These are phyloP conservation scores for Ciconia stormi DNA, from an alignment of 2,113 vertebrate species.

Conservation along the genomic window DNA sequence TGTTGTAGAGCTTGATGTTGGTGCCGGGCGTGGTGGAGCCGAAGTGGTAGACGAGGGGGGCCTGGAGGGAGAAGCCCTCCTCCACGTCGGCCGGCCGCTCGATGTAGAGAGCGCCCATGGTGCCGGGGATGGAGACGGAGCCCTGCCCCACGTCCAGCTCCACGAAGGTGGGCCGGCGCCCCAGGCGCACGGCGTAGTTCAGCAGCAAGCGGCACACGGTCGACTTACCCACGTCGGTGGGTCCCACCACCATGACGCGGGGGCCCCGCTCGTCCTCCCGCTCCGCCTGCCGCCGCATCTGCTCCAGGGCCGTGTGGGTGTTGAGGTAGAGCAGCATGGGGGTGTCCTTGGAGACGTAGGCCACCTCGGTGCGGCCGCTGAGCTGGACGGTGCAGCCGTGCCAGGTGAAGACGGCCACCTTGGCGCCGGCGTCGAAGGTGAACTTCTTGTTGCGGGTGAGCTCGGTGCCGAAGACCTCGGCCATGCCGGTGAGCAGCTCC, in stretches of 20 bases:
- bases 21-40: constrained; percentile 96
- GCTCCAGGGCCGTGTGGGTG: constrained; percentile 94
- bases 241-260: constrained; percentile 94
- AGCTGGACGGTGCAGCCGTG: constrained; percentile 93
- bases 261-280: constrained; percentile 93
- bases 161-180: constrained; percentile 93
- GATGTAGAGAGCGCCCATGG: constrained; percentile 92
- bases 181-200: constrained; percentile 93
- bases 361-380: constrained; percentile 92
- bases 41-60: constrained; percentile 97
- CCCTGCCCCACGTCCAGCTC: constrained; percentile 97
- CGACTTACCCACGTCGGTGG: constrained; percentile 95
- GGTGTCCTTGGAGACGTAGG: constrained; percentile 94
- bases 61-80: constrained; percentile 96
- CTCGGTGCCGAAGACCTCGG: constrained; percentile 95
- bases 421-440: constrained; percentile 90
- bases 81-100: constrained; percentile 95
- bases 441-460: constrained; percentile 96
- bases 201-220: constrained; percentile 84
- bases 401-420: constrained; percentile 97
- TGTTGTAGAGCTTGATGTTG: constrained; percentile 99
- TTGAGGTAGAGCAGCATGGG: constrained; percentile 98
- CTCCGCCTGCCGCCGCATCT: constrained; percentile 95
- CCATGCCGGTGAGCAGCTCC: constrained; percentile 91
- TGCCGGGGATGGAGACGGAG: constrained; percentile 93